Evolutionary conservation across 2,113 vertebrate species (phyloP).

Genomic region (Indri indri): DNA sequence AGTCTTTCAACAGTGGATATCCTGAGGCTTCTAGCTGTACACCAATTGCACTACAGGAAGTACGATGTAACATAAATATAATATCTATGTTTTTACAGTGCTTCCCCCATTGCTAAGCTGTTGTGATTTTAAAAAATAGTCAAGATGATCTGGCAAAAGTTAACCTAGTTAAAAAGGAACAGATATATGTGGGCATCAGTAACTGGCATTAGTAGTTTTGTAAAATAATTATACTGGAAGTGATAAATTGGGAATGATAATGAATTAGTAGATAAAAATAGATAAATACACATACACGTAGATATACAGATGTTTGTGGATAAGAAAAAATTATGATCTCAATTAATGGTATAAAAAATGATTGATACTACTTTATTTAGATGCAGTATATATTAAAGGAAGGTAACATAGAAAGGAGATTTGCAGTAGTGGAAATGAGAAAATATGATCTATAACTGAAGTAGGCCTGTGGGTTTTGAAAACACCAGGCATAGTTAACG

Average conservation of each 20-base stretch:
- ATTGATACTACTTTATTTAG: background rate
- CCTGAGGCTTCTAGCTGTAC: background rate
- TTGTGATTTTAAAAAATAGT: slow-evolving; percentile 36
- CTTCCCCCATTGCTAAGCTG: slow-evolving; percentile 64
- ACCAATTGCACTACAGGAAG: background rate
- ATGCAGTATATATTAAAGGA: background rate
- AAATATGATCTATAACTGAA: background rate
- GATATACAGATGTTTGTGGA: background rate
- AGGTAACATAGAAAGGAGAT: background rate
- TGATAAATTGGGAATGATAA: background rate
- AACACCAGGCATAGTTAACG: background rate
- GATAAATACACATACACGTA: background rate
- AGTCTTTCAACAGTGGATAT: background rate
- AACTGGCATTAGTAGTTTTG: background rate
- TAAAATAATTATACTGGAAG: background rate
- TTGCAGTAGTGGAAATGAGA: background rate
- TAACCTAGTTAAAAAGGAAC: slow-evolving; percentile 66
- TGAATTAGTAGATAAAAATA: background rate
- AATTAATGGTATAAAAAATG: background rate
- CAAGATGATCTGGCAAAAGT: slow-evolving; percentile 73
- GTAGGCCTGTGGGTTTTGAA: background rate
- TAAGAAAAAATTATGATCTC: background rate
- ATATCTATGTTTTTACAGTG: slow-evolving; percentile 25
- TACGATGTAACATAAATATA: slow-evolving; percentile 23
- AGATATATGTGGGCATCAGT: background rate